Conservation (phyloP, 2,888 invertebrate genomes). For the Dynastes maya region DNA sequence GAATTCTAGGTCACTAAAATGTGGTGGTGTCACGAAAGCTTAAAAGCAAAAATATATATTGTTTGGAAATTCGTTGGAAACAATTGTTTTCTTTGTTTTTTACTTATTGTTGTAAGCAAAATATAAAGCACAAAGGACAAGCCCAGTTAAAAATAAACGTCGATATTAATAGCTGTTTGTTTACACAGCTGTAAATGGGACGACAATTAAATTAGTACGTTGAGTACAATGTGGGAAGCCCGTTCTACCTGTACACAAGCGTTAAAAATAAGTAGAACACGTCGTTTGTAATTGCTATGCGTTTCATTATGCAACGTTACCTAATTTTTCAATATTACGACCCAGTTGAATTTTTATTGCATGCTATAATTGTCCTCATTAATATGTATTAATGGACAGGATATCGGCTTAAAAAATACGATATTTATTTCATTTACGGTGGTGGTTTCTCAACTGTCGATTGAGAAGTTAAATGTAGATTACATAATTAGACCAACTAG, state of each 20-base stretch:
- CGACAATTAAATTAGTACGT: conserved; percentile 7
- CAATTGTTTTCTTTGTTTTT: too few relatives aligned
- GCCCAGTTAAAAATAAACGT: conserved; percentile 9
- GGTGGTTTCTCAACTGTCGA: too few relatives aligned
- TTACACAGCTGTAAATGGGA: conserved; percentile 11
- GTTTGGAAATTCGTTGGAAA: too few relatives aligned
- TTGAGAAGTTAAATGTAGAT: too few relatives aligned
- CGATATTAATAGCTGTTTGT: conserved; percentile 24
- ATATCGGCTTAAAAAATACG: background rate
- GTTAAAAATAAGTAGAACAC: background rate
- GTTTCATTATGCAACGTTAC: background rate
- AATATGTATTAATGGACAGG: background rate
- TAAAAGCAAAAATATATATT: too few relatives aligned
- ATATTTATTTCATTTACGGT: too few relatives aligned
- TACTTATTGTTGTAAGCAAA: too few relatives aligned
- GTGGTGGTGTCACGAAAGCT: too few relatives aligned
- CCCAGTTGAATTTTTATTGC: background rate
- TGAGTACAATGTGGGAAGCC: background rate
- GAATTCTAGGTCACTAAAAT: background rate
- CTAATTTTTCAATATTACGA: conserved; percentile 6
- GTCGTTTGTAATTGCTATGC: background rate
- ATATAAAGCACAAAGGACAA: background rate
- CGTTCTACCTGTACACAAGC: background rate
- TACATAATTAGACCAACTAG: too few relatives aligned
- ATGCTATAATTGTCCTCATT: background rate